Evolutionary conservation across 2,888 invertebrate genomes (phyloP).

Genomic region (Acleris sparsana): DNA sequence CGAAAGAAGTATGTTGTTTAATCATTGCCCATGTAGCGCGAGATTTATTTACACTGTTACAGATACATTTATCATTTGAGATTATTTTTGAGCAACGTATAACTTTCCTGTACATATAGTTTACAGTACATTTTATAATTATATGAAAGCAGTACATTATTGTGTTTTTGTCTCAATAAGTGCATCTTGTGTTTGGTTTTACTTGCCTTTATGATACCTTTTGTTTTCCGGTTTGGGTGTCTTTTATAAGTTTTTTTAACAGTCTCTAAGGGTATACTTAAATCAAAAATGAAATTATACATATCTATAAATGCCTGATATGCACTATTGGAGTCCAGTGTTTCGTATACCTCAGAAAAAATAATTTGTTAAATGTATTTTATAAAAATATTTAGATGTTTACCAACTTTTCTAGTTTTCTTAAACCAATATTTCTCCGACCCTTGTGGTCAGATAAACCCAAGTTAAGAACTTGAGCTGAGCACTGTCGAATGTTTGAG

Average conservation of each 20-base stretch:
- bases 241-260: neutral
- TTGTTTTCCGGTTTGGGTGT: conserved; percentile 2
- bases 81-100: neutral
- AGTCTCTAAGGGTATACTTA: neutral
- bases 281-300: conserved; percentile 1
- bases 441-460: too few species aligned
- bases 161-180: neutral
- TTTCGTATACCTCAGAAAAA: too few species aligned
- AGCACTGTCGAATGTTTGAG: too few species aligned
- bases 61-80: neutral
- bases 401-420: too few species aligned
- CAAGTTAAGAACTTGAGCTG: too few species aligned
- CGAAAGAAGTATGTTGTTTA: neutral
- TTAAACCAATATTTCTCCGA: too few species aligned
- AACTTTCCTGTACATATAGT: neutral
- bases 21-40: neutral
- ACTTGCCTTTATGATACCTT: conserved; percentile 1
- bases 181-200: neutral
- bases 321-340: too few species aligned
- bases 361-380: too few species aligned
- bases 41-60: neutral
- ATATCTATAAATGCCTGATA: neutral
- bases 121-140: too few species aligned
- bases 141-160: too few species aligned
- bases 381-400: too few species aligned